Evolutionary conservation across 2,113 vertebrate genomes (phyloP).

Genomic region (Callithrix jacchus): DNA sequence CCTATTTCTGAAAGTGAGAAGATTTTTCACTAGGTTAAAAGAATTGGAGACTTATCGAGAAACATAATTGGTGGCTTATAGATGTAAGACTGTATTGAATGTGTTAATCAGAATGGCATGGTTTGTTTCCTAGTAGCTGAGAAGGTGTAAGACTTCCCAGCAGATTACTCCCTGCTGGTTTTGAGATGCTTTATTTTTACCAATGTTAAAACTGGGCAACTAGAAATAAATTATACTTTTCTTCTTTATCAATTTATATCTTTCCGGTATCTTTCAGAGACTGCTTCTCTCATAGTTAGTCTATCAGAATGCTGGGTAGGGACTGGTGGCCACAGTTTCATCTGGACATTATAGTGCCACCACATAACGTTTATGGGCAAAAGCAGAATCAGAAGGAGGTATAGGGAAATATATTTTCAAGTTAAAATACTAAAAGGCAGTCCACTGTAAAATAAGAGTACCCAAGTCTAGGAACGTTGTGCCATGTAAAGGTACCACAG

Average conservation of each 20-base stretch:
- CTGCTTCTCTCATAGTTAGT: neutral
- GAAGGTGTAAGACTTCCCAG: neutral
- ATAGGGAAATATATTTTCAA: neutral
- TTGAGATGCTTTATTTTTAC: neutral
- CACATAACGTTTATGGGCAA: neutral
- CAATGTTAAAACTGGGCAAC: neutral
- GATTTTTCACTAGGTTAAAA: neutral
- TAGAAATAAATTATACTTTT: conserved; percentile 12
- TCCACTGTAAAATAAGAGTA: neutral
- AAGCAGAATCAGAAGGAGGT: neutral
- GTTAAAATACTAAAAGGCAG: neutral
- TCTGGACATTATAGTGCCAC: neutral
- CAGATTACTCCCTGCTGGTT: neutral
- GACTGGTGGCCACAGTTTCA: neutral
- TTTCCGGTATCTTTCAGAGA: conserved; percentile 21
- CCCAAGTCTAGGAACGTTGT: neutral
- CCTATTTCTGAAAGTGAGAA: neutral
- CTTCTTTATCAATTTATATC: neutral
- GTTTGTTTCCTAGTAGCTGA: neutral
- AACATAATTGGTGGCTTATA: neutral
- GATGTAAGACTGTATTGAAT: neutral
- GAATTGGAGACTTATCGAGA: neutral
- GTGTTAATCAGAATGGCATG: neutral
- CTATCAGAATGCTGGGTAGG: neutral
- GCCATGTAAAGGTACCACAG: neutral